Percentiles rank a stretch among this genome's conserved stretches.
Evolutionary conservation across 2,113 vertebrate genomes (phyloP).

Genomic region (Pampusana beccarii): DNA sequence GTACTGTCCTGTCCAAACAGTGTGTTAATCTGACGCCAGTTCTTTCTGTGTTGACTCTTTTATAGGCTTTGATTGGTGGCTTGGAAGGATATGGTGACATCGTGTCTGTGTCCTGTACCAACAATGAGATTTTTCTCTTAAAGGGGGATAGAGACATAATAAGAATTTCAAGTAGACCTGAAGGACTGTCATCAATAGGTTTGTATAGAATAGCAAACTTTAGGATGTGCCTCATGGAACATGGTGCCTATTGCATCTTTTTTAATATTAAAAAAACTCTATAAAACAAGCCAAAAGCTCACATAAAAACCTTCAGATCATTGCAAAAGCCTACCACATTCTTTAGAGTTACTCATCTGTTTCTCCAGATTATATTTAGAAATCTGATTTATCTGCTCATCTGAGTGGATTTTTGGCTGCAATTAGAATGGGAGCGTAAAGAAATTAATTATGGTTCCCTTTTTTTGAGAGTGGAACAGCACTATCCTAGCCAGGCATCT

Average conservation of each 20-base stretch:
- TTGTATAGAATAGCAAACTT: conserved; percentile 24
- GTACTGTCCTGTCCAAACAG: not conserved
- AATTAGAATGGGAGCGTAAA: not conserved
- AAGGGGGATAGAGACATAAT: conserved; percentile 95
- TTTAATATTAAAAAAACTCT: not conserved
- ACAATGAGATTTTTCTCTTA: conserved; percentile 94
- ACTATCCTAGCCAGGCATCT: not conserved
- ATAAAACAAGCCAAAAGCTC: not conserved
- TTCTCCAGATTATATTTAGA: not conserved
- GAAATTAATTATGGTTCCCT: not conserved
- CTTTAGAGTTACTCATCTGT: not conserved
- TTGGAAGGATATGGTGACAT: conserved; percentile 94
- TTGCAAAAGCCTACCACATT: not conserved
- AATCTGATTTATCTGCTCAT: not conserved
- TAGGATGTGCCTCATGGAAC: not conserved
- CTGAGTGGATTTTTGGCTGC: not conserved
- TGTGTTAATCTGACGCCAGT: not conserved
- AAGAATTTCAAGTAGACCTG: conserved; percentile 88
- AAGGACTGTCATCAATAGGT: conserved; percentile 86
- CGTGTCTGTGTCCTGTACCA: conserved; percentile 93
- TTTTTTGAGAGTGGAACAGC: not conserved
- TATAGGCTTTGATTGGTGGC: conserved; percentile 87
- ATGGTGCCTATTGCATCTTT: not conserved
- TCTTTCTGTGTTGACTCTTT: conserved; percentile 23
- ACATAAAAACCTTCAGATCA: not conserved